These are phyloP conservation scores for Fulica atra DNA, from an alignment of 2,113 vertebrate species.

Conservation along the genomic window DNA sequence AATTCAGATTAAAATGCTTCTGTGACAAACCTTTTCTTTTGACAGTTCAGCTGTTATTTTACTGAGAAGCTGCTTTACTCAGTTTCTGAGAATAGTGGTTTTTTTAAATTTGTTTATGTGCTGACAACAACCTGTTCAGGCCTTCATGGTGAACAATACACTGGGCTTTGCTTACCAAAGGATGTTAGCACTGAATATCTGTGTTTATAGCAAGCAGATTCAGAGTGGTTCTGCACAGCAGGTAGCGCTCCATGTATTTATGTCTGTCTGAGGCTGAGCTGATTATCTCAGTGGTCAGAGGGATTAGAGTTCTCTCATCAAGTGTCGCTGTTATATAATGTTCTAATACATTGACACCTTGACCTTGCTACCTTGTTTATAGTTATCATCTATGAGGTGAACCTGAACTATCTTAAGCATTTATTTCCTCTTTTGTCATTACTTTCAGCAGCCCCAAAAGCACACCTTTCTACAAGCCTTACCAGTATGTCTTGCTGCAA, in stretches of 20 bases:
- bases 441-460: background rate
- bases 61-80: background rate
- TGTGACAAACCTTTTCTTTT: background rate
- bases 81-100: background rate
- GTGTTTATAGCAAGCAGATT: background rate
- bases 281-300: background rate
- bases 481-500: background rate
- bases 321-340: background rate
- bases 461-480: background rate
- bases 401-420: background rate
- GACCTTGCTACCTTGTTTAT: background rate
- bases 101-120: background rate
- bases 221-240: background rate
- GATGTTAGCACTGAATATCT: background rate
- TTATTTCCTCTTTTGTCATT: background rate
- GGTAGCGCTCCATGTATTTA: background rate
- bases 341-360: background rate
- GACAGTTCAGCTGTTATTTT: background rate
- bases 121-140: background rate
- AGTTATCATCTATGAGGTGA: background rate
- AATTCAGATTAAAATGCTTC: background rate
- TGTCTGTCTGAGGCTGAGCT: background rate
- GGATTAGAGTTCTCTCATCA: background rate
- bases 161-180: background rate
- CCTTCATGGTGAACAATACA: background rate